Evolutionary conservation across 2,888 invertebrate genomes (phyloP), one percentile per base, ranked within the genome.

Genomic region (Tenthredo scrophulariae): DNA sequence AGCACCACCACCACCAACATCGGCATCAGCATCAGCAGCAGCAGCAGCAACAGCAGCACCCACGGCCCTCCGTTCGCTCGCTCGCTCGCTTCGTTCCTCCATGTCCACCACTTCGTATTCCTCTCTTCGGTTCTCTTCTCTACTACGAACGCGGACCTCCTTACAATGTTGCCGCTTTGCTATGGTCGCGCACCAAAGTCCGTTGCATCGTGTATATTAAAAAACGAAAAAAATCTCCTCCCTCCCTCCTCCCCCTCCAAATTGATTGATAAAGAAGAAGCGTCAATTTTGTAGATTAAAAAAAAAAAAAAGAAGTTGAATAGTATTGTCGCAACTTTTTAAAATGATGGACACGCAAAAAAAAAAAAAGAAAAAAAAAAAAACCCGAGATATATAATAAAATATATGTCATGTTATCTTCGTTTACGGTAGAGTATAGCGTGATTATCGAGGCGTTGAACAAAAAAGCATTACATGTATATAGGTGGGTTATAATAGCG

Each of bases 151-250:
- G 65, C 77, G 77, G 58, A 43, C 62, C 74, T 46, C 15, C 84
- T 87, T 89, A 89, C 90, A 90, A 89, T 90, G 90, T 91, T 91
- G 90, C 90, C 90, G 90, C 88, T 87, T 89, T 88, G 88, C 86
- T 72, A 37, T 18, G 6, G 1, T 37, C 37, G 4, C 26, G 46
- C 46, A 46, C 43, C 10, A 13, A 43, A 13, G 3, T 43, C 43
- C 43, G 10, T 43, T 13, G 46, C 46, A 46, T 46, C 43, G 43
- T 37, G 6, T 13, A 15, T 46, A 13, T 46, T 4, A 46, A 15
- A 46, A 46, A 46, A 46, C 46, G 46, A 13, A 4, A 46, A 46
- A 46, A 46, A 10, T 10, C 10, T 0, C 7, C 40, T 0, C 40
- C 2, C 7, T 10, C 10, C 40, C 9, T 1, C 2, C 40, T 10